Conservation (phyloP, 2,797 vertebrate genomes). For the Phaenicophaeus curvirostris region DNA sequence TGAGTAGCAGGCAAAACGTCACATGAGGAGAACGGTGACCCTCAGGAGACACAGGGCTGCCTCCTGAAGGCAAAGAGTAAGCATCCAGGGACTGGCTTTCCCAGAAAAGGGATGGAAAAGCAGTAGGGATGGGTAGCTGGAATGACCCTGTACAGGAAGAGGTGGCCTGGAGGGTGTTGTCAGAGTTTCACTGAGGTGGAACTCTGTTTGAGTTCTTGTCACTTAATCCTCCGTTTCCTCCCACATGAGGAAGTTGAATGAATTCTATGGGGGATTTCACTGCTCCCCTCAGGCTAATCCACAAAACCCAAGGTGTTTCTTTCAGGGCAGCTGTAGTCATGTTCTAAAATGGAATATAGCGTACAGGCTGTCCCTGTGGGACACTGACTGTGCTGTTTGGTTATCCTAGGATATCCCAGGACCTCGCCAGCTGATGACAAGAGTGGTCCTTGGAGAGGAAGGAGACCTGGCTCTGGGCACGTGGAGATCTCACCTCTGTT, state of each 20-base stretch:
- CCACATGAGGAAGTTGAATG: background rate
- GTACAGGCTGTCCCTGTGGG: background rate
- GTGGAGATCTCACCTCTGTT: background rate
- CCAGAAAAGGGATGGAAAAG: background rate
- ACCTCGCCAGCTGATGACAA: background rate
- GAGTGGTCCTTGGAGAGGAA: background rate
- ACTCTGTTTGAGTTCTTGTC: background rate
- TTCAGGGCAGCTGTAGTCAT: background rate
- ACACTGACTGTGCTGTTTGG: background rate
- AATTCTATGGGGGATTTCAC: background rate
- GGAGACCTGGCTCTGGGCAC: background rate
- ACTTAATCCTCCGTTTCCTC: background rate
- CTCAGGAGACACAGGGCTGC: background rate
- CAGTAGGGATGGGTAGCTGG: background rate
- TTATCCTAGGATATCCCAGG: conserved; percentile 39
- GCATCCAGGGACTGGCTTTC: background rate
- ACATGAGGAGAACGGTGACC: background rate
- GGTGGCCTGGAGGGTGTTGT: background rate
- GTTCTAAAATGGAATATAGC: background rate
- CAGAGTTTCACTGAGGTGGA: background rate
- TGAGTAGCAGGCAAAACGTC: background rate
- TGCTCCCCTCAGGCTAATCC: background rate
- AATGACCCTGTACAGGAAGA: background rate
- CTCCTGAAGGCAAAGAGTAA: background rate
- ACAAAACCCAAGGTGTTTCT: background rate